Base-by-base conservation (phyloP, 64 coral and sea anemone species). In the Astreopora myriophthalma region DNA sequence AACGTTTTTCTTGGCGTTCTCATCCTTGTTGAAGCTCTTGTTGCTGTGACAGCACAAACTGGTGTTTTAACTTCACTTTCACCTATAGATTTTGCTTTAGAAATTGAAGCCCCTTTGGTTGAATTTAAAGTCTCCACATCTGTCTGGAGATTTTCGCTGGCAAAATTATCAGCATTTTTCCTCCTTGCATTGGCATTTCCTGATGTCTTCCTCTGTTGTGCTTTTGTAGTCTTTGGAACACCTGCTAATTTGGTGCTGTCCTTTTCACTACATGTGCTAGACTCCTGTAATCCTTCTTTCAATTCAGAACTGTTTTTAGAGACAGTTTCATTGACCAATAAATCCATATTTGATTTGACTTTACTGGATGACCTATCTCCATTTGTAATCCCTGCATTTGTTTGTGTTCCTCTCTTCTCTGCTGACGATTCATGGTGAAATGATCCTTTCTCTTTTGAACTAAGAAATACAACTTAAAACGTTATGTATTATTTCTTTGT, bases 11-110 rank as follows among this genome's bases (percentile, higher is more conserved):
- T 22, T 26, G 55, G 79, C 3, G 79, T 83, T 6, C 57, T 33
- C 8, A 83, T 57, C 16, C 79, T 83, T n/a, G 52, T 64, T 20
- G 79, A 83, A 65, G 79, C 19, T 65, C 79, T 83, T 13, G 52
- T 83, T 64, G 33, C 6, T n/a, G 20, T 38, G 8, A 79, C 48
- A 33, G 11, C 25, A 30, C 13, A 11, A 1, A 3, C 3, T 32
- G 27, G 28, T 7, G 12, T 33, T 33, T 30, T 52, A 8, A 3
- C 33, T 9, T 62, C 36, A 31, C 4, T 34, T 6, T 60, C 17
- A 64, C 51, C 62, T 81, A 20, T 12, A 38, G 78, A 81, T 62
- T 19, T 35, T 35, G 29, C 65, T 10, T 27, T 55, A 65, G 51
- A 1, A n/a, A 36, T 8, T 20, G 11, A 34, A 14, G 11, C 58